Evolutionary conservation across 1,140 invertebrate genomes (phyloP).

Genomic region (Agrypnia vestita): DNA sequence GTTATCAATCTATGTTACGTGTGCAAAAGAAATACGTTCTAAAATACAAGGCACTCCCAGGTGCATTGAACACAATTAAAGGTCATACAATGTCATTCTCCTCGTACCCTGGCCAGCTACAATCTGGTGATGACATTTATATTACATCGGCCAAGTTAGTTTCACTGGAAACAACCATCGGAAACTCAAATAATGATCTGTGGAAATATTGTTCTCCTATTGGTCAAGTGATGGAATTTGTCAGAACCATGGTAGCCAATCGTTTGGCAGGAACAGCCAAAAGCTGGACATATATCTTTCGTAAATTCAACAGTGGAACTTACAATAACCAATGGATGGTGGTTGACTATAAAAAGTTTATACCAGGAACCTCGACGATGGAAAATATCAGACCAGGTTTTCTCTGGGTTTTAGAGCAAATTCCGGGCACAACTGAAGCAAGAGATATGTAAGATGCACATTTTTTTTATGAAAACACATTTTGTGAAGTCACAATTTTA

Average conservation of each 20-base stretch:
- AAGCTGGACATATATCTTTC: constrained; percentile 75
- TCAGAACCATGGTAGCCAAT: constrained; percentile 82
- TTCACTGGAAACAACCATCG: constrained; percentile 82
- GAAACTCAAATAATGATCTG: constrained; percentile 78
- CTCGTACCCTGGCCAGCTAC: constrained; percentile 78
- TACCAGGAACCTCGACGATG: constrained; percentile 65
- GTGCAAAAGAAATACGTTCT: constrained; percentile 80
- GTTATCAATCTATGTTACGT: constrained; percentile 77
- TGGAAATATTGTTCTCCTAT: constrained; percentile 75
- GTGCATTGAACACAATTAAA: constrained; percentile 64
- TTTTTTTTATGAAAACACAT: no score
- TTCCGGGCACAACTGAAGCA: constrained; percentile 70
- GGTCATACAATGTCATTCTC: constrained; percentile 76
- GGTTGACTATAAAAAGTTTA: constrained; percentile 79
- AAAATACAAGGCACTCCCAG: constrained; percentile 65
- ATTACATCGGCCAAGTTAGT: constrained; percentile 78
- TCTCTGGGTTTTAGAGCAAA: constrained; percentile 79
- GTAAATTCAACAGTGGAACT: constrained; percentile 82
- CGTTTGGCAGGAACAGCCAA: constrained; percentile 75
- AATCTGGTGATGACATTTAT: constrained; percentile 83
- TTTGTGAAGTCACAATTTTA: no score
- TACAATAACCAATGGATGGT: constrained; percentile 90
- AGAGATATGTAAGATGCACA: constrained; percentile 53
- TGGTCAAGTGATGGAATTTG: constrained; percentile 76
- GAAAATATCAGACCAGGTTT: constrained; percentile 63